Evolutionary conservation across 2,113 vertebrate species (phyloP), one percentile per base, ranked within the genome.

Genomic region (Thryonomys swinderianus): DNA sequence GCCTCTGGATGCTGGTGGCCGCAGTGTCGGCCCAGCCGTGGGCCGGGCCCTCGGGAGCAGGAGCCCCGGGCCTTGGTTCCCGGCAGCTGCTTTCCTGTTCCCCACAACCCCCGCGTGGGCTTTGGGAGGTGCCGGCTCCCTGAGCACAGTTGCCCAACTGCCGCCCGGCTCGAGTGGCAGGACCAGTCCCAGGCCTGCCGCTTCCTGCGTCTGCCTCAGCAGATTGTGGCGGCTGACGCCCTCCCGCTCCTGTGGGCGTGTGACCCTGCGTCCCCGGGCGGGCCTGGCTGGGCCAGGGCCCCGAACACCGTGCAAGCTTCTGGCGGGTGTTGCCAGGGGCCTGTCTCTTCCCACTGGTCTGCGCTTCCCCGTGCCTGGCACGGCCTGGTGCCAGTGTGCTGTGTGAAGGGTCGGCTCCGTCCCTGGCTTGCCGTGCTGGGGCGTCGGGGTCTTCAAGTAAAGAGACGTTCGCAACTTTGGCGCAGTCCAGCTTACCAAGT

Each of bases 51-150:
- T 21, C 20, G 8, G n/a, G n/a, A 69, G 67, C 53, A 12, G 53
- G 48, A 7, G 48, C 10, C 48, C 6, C 48, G 48, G 48, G 48
- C 48, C 48, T 51, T 10, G 8, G 53, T 55, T 17, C 53, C 53
- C 3, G 21, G 1, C 1, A 20, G 9, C 40, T 2, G 9, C 1
- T 0, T 40, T 21, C 16, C 16, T 1, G 27, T 5, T 14, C 48
- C 73, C 73, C 61, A 57, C 32, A 59, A 61, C 34, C 51, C 51
- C 51, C 2, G 42, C 17, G 42, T 17, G 55, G 89, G 64, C 11
- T 14, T 0, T 0, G 34, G 45, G 2, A 40, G 67, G 40, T 32
- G 8, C 23, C 0, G 1, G 40, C 0, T 32, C 16, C 40, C 10
- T 8, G 0, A 11, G 42, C 1, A 21, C 14, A 2, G 1, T 51